Evolutionary conservation across 2,888 invertebrate genomes (phyloP), one percentile per base, ranked within the genome.

Genomic region (Adela reaumurella): DNA sequence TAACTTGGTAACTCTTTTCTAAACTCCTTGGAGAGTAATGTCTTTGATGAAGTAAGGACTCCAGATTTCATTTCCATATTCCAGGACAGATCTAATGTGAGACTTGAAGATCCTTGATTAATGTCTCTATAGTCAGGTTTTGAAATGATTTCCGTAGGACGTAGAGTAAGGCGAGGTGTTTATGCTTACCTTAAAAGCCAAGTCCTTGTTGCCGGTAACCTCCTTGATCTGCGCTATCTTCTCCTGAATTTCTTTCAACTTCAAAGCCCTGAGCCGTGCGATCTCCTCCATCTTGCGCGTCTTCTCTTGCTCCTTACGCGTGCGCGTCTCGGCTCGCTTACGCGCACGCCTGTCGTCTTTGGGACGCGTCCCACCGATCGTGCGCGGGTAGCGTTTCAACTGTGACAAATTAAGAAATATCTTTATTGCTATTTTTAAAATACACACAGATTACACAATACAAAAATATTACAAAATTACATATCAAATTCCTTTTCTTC

Each of bases 371-470:
- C 92, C 90, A 66, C 86, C 86, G 65, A 98, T 85, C 0, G 91
- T 93, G 54, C 98, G 85, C 0, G 98, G 98, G 78, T 91, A 97
- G 10, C 92, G 83, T 74, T 95, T 94, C 17, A 92, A 82, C 90
- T 90, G 65, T 19, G 14, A 17, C 17, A 17, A 48, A 48, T 46
- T 48, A 16, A 47, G 10, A 47, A 1, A 19, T 18, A 47, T 2
- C 11, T n/a, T n/a, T n/a, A n/a, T n/a, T n/a, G n/a, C n/a, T n/a
- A n/a, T n/a, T 6, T 5, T 24, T 24, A 24, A 24, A 24, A 6
- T 6, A 24, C 24, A 14, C 35, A 35, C 35, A 14, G n/a, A 14
- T 8, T 24, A 10, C 5, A 24, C 24, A 10, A 10, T 24, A 5
- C 5, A 24, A 24, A 10, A 24, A 10, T 24, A 10, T 6, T 24